Evolutionary conservation across 2,888 invertebrate species (phyloP).

Genomic region (Eristalinus sepulchralis): DNA sequence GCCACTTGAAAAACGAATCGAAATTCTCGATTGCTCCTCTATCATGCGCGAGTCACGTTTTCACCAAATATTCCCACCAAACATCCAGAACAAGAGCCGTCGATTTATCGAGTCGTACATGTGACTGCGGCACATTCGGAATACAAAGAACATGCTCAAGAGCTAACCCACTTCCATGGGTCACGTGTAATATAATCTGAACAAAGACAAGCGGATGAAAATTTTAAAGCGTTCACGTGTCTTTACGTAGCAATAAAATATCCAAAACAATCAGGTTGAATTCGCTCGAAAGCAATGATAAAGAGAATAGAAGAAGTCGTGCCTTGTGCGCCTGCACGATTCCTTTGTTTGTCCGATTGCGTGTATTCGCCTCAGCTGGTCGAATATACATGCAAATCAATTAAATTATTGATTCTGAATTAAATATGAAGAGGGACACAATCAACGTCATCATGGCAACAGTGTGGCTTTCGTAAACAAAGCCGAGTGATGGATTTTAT

Average conservation of each 20-base stretch:
- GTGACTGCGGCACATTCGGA: background rate
- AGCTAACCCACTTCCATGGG: background rate
- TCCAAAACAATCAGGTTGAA: background rate
- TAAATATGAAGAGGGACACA: background rate
- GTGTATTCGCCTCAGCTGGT: background rate
- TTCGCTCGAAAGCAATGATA: background rate
- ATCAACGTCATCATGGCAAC: background rate
- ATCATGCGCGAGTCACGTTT: background rate
- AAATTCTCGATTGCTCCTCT: background rate
- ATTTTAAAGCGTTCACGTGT: background rate
- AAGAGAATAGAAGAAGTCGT: background rate
- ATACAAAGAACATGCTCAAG: background rate
- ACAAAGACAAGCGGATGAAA: background rate
- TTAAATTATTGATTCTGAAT: slow-evolving; percentile 7
- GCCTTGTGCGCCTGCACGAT: background rate
- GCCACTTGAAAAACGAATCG: background rate
- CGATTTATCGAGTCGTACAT: background rate
- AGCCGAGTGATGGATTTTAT: background rate
- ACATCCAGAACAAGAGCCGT: background rate
- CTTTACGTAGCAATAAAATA: too few species aligned
- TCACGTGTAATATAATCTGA: background rate
- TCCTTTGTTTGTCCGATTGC: background rate
- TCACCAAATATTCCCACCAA: background rate
- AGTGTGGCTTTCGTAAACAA: background rate
- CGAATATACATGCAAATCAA: background rate